phyloP scores from a whole-genome alignment of 2,888 invertebrate species.

The Norana najaformis region DNA sequence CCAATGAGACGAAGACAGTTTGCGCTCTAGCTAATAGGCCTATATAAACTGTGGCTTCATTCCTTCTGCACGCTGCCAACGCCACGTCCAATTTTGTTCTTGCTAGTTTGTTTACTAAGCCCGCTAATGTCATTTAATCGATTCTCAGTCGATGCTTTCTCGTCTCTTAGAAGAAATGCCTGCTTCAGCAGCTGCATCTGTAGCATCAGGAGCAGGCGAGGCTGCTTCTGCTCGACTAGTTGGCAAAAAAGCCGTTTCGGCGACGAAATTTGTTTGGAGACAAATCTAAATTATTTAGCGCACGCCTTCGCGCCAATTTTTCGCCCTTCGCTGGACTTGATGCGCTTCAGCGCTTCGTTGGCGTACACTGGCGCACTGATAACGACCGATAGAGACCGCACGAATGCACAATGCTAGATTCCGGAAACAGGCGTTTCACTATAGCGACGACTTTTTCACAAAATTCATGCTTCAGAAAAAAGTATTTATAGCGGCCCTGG shows the following conservation, averaged over 20 bases:
- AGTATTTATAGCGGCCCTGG: too few species aligned
- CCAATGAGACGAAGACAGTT: not conserved
- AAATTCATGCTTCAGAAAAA: not conserved
- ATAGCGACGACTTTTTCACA: not conserved
- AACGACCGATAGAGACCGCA: constrained; percentile 1
- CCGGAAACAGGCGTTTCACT: not conserved
- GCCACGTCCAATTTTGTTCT: not conserved
- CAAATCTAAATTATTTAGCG: constrained; percentile 7
- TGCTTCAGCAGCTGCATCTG: not conserved
- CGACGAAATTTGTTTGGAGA: not conserved
- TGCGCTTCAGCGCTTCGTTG: not conserved
- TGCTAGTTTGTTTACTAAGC: not conserved
- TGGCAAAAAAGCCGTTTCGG: not conserved
- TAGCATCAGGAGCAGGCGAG: too few species aligned
- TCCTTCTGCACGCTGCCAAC: not conserved
- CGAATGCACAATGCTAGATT: not conserved
- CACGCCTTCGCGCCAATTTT: not conserved
- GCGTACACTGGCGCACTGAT: not conserved
- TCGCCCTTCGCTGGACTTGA: constrained; percentile 13
- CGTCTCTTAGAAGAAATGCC: not conserved
- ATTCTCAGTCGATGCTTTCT: not conserved
- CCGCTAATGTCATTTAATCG: not conserved
- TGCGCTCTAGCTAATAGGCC: not conserved
- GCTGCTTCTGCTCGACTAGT: not conserved
- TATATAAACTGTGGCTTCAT: not conserved